Percentiles rank a stretch among this genome's conserved stretches.
Conservation (phyloP, 2,113 vertebrate species). For the Ammodramus savannarum region DNA sequence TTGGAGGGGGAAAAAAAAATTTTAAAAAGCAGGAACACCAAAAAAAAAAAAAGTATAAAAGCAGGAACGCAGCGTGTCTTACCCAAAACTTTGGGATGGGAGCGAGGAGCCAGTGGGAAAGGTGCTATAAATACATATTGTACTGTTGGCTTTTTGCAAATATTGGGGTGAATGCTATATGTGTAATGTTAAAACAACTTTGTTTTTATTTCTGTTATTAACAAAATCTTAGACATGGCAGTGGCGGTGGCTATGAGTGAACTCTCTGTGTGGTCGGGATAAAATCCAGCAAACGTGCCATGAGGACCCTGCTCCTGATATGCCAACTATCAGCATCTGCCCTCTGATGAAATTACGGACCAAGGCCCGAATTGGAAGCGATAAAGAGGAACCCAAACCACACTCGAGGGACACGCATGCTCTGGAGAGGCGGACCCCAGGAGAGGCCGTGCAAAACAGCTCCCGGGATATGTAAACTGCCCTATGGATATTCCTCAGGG, state of each 20-base stretch:
- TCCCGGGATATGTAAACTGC: not conserved
- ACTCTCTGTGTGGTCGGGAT: not conserved
- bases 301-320: not conserved
- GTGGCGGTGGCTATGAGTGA: not conserved
- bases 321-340: not conserved
- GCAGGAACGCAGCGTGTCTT: not conserved
- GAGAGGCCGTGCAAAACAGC: not conserved
- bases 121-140: not conserved
- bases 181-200: not conserved
- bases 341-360: rapidly evolving
- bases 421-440: not conserved
- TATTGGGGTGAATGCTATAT: not conserved
- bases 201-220: not conserved
- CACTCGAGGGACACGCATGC: not conserved
- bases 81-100: not conserved
- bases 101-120: not conserved
- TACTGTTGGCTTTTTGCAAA: not conserved
- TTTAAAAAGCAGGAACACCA: not conserved
- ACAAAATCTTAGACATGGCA: not conserved
- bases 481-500: not conserved
- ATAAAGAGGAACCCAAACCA: not conserved
- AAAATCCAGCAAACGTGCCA: not conserved
- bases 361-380: not conserved
- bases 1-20: not conserved
- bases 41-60: not conserved